phyloP scores from a whole-genome alignment of 1,140 invertebrate genomes.

The Augochlora pura region DNA sequence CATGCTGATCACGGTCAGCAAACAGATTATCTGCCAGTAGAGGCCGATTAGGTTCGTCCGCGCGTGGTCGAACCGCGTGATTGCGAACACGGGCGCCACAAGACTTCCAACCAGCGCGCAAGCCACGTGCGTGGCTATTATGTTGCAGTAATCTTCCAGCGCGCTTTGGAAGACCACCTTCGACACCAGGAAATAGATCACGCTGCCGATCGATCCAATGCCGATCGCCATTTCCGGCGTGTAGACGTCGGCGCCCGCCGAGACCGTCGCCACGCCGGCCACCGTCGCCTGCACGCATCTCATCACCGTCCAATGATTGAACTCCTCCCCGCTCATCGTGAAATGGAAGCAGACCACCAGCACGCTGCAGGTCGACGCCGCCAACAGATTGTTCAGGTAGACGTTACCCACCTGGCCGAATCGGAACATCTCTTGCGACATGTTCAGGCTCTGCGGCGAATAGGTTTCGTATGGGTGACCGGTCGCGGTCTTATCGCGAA shows the following conservation, averaged over 20 bases:
- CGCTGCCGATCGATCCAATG: slow-evolving; percentile 51
- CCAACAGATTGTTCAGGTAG: slow-evolving; percentile 64
- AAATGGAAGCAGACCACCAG: slow-evolving; percentile 60
- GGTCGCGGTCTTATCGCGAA: too few species aligned
- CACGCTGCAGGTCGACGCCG: slow-evolving; percentile 59
- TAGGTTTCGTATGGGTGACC: too few species aligned
- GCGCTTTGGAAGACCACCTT: slow-evolving; percentile 60
- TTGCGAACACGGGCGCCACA: slow-evolving; percentile 47
- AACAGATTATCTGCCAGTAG: slow-evolving; percentile 64
- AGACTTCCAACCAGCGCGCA: slow-evolving; percentile 58
- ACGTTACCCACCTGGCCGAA: background rate
- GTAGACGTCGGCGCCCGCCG: slow-evolving; percentile 61
- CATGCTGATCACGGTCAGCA: slow-evolving; percentile 42
- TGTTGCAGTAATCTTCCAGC: slow-evolving; percentile 69
- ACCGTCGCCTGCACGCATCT: slow-evolving; percentile 65
- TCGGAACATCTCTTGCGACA: slow-evolving; percentile 2
- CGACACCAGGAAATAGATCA: slow-evolving; percentile 58
- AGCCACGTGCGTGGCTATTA: slow-evolving; percentile 57
- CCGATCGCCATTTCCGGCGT: slow-evolving; percentile 50
- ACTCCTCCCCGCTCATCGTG: slow-evolving; percentile 43
- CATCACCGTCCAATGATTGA: slow-evolving; percentile 68
- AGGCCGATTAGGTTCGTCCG: slow-evolving; percentile 45
- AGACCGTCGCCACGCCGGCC: slow-evolving; percentile 58
- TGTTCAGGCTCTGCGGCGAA: slow-evolving; percentile 30
- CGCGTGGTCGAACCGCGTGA: background rate